Evolutionary conservation across 2,888 invertebrate genomes (phyloP), one percentile per base, ranked within the genome.

Genomic region (Lordiphosa andalusiaca): DNA sequence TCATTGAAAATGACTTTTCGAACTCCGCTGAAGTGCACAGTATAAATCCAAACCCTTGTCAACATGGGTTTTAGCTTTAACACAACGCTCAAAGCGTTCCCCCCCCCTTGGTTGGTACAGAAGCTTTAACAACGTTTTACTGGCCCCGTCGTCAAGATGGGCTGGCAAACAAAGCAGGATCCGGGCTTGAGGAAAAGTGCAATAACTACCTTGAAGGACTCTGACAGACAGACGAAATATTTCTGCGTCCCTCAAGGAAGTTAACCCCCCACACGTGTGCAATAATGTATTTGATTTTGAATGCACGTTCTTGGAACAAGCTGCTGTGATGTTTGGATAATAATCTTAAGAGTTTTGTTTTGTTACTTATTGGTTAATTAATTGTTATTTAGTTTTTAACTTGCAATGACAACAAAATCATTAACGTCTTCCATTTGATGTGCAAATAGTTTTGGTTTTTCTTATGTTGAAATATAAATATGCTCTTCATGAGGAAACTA

Each of bases 371-470:
- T n/a, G n/a, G n/a, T n/a, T n/a, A n/a, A n/a, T n/a, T n/a, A n/a
- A n/a, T n/a, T 44, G 40, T 49, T 47, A 41, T 58, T 52, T 53
- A 42, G 50, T 42, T 35, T 36, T 25, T 23, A 37, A 38, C 42
- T 52, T 40, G 21, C 46, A 61, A 48, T 33, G 42, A 39, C 71
- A 61, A 52, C 70, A 70, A 56, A 48, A 51, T 69, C 39, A 25
- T 65, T 6, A 2, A 61, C 40, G 69, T 70, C 69, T 70, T 70
- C 69, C 69, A 53, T 33, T 69, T 42, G 19, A 56, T 67, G 37
- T 63, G 49, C 59, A 52, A 39, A 19, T n/a, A 40, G 47, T 16
- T 44, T 48, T 53, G 41, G 47, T 50, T 64, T 62, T 62, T 62
- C 60, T 42, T 52, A 35, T 60, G 59, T 40, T 63, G 55, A 55